Conservation (phyloP, 2,888 invertebrate genomes). For the Stenoptilia bipunctidactyla region DNA sequence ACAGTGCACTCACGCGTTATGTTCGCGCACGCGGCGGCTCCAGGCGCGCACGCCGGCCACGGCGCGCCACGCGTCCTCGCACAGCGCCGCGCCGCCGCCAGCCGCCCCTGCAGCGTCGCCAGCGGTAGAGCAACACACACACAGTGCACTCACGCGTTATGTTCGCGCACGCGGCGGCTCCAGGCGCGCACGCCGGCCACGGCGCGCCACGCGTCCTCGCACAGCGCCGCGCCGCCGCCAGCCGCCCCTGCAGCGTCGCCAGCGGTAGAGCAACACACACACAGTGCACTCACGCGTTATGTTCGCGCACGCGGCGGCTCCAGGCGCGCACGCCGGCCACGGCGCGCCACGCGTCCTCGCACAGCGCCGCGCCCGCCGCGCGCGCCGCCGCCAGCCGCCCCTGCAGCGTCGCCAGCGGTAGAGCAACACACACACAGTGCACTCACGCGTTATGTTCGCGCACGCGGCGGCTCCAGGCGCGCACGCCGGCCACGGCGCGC, state of each 20-base stretch:
- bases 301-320: constrained; percentile 21
- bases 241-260: constrained; percentile 24
- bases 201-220: constrained; percentile 14
- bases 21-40: no score
- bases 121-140: no score
- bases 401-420: constrained; percentile 22
- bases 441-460: no score
- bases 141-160: constrained; percentile 20
- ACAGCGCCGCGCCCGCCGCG: constrained; percentile 37
- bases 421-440: no score
- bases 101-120: no score
- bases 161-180: constrained; percentile 19
- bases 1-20: no score
- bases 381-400: constrained; percentile 33
- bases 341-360: constrained; percentile 34
- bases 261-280: neutral
- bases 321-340: constrained; percentile 28
- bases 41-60: constrained; percentile 17
- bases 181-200: constrained; percentile 17
- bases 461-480: constrained; percentile 15
- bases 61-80: constrained; percentile 5
- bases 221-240: no score
- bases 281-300: constrained; percentile 20
- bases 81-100: no score
- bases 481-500: constrained; percentile 22